phyloP scores from a whole-genome alignment of 1,140 invertebrate genomes.

The Macrostomum lignano region DNA sequence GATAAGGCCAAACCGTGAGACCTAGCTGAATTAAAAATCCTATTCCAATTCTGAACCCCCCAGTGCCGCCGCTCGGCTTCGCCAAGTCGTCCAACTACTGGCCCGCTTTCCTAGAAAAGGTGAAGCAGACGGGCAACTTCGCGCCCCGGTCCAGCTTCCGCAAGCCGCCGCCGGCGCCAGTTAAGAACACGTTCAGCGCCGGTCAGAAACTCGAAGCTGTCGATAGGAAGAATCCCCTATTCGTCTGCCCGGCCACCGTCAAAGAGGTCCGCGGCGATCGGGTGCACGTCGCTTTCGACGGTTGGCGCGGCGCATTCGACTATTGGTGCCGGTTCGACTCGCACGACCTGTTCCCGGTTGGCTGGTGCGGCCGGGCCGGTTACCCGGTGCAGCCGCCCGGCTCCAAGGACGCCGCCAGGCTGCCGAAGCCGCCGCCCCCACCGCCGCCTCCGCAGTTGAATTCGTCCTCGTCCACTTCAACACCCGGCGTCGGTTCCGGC shows the following conservation, averaged over 20 bases:
- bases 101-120: background rate
- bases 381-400: constrained; percentile 35
- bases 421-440: too few relatives aligned
- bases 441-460: too few relatives aligned
- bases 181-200: constrained; percentile 43
- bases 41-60: too few relatives aligned
- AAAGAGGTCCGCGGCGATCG: constrained; percentile 19
- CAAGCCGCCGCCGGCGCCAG: constrained; percentile 48
- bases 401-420: too few relatives aligned
- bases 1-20: too few relatives aligned
- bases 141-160: constrained; percentile 1
- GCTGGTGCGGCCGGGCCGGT: constrained; percentile 46
- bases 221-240: constrained; percentile 52
- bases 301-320: constrained; percentile 25
- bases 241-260: constrained; percentile 33
- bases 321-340: constrained; percentile 50
- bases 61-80: too few relatives aligned
- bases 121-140: background rate
- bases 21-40: too few relatives aligned
- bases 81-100: too few relatives aligned
- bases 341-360: constrained; percentile 57
- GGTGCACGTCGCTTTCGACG: constrained; percentile 24
- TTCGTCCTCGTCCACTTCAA: too few relatives aligned
- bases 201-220: constrained; percentile 83
- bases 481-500: too few relatives aligned